Conservation (phyloP, 2,797 vertebrate species). For the Pteropus rufus region DNA sequence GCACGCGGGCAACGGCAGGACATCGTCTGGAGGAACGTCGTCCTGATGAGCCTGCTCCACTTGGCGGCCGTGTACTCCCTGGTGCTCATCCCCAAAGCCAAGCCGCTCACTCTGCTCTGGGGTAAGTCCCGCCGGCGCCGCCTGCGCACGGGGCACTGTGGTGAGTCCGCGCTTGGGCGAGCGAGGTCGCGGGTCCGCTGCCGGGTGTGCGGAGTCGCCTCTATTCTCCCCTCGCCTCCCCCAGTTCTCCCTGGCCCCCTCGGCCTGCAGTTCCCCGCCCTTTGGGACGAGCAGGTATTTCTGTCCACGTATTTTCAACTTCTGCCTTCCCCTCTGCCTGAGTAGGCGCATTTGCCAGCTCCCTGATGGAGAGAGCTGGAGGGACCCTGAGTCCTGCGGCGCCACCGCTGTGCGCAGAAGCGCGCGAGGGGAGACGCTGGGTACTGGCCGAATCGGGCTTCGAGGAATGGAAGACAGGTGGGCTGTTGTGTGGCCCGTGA, state of each 20-base stretch:
- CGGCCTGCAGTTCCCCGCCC: background rate
- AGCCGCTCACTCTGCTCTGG: conserved; percentile 82
- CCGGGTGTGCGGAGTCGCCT: too few relatives aligned
- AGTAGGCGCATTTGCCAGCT: background rate
- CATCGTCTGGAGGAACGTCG: conserved; percentile 83
- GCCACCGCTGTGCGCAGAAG: background rate
- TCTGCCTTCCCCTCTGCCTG: background rate
- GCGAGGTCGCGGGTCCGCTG: background rate
- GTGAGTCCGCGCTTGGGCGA: background rate
- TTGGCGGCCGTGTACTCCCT: conserved; percentile 79
- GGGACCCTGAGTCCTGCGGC: background rate
- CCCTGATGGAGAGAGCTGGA: background rate
- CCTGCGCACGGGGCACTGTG: background rate
- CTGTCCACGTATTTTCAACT: background rate
- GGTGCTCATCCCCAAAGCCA: conserved; percentile 78
- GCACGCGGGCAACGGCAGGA: conserved; percentile 15
- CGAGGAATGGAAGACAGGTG: background rate
- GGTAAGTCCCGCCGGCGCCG: conserved; percentile 75
- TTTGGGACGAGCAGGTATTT: background rate
- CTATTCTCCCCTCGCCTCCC: fast-evolving
- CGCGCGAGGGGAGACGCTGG: background rate
- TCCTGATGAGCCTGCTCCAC: conserved; percentile 82
- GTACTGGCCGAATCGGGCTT: background rate
- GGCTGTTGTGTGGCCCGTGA: background rate
- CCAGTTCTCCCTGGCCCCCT: fast-evolving